Conservation (phyloP, 2,797 vertebrate species). For the Poecilia gillii region DNA sequence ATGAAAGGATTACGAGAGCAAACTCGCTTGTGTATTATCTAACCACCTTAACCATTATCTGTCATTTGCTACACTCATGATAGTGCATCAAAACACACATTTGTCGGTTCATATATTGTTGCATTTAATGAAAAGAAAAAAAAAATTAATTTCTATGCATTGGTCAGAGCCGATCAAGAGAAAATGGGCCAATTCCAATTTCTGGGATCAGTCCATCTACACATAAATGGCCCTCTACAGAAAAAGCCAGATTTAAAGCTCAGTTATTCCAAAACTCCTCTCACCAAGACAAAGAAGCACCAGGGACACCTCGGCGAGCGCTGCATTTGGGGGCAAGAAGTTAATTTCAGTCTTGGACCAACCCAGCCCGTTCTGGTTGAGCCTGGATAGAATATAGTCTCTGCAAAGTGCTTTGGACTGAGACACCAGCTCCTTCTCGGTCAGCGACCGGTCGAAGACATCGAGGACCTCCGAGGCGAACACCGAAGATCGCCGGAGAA, state of each 20-base stretch:
- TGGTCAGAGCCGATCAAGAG: background rate
- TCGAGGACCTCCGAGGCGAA: constrained; percentile 93
- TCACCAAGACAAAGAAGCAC: constrained; percentile 93
- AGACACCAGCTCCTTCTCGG: constrained; percentile 92
- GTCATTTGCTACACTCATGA: background rate
- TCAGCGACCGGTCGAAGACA: constrained; percentile 89
- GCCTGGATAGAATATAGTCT: constrained; percentile 92
- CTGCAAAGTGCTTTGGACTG: constrained; percentile 93
- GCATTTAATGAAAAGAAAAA: background rate
- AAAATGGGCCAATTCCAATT: background rate
- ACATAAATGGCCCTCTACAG: background rate
- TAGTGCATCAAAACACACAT: background rate
- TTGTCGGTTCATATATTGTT: background rate
- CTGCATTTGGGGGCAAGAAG: constrained; percentile 76
- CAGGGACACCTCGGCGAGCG: constrained; percentile 86
- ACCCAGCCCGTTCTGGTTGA: constrained; percentile 88
- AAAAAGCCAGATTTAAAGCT: background rate
- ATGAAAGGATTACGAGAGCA: background rate
- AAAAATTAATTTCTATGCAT: background rate
- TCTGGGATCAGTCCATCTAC: background rate
- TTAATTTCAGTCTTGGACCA: constrained; percentile 87
- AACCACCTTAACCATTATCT: background rate
- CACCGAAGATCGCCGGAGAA: constrained; percentile 89
- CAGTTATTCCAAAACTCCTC: constrained; percentile 15
- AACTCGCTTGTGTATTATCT: background rate